Conservation (phyloP, 2,113 vertebrate species). For the Ictalurus punctatus region DNA sequence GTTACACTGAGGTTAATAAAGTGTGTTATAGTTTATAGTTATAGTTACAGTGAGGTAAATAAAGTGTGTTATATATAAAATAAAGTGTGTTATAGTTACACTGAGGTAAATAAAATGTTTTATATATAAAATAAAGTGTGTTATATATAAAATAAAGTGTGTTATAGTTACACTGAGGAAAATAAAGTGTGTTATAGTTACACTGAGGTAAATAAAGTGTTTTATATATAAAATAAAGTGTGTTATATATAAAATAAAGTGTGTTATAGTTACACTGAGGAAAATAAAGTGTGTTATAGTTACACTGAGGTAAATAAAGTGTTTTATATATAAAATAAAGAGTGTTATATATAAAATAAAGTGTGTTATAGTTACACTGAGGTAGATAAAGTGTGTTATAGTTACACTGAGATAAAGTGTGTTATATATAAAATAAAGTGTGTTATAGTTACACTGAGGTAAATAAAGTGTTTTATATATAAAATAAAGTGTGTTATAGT, state of each 20-base stretch:
- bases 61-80: neutral
- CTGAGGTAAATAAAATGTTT: neutral
- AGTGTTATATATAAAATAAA: neutral
- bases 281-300: neutral
- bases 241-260: neutral
- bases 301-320: neutral
- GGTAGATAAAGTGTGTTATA: slow-evolving; percentile 12
- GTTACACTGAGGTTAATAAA: neutral
- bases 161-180: neutral
- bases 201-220: neutral
- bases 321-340: neutral
- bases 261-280: neutral
- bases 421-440: too few relatives aligned
- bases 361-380: neutral
- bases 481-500: neutral
- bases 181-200: neutral
- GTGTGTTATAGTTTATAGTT: neutral
- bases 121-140: neutral
- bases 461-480: too few relatives aligned
- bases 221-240: neutral
- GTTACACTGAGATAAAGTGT: neutral
- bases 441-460: neutral
- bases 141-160: neutral
- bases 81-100: neutral
- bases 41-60: neutral